phyloP scores from a whole-genome alignment of 2,888 invertebrate species.

The Eupeodes luniger region DNA sequence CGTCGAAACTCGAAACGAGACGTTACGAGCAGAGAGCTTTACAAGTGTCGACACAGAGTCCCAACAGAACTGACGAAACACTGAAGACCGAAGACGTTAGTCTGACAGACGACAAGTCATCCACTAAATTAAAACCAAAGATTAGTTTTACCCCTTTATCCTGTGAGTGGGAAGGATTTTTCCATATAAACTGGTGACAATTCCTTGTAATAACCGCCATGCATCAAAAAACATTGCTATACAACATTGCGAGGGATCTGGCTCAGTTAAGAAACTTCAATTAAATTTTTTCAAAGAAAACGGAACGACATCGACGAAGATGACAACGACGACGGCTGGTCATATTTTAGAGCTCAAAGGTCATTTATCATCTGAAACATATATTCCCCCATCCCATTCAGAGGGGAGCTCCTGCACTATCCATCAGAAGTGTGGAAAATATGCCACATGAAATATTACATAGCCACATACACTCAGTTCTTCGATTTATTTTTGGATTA shows the following conservation, averaged over 20 bases:
- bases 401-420: constrained; percentile 45
- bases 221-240: constrained; percentile 54
- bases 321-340: constrained; percentile 43
- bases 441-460: constrained; percentile 74
- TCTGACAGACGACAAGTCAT: constrained; percentile 69
- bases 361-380: constrained; percentile 75
- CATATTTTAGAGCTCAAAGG: constrained; percentile 68
- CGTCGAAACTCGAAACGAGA: constrained; percentile 11
- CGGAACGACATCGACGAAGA: constrained; percentile 30
- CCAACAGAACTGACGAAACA: constrained; percentile 41
- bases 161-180: constrained; percentile 31
- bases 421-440: constrained; percentile 62
- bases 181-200: constrained; percentile 36
- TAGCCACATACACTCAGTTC: constrained; percentile 73
- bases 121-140: constrained; percentile 68
- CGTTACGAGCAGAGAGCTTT: constrained; percentile 22
- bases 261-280: constrained; percentile 57
- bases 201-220: constrained; percentile 60
- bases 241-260: constrained; percentile 21
- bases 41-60: constrained; percentile 3
- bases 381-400: constrained; percentile 30
- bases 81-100: not conserved
- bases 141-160: constrained; percentile 68
- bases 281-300: constrained; percentile 69
- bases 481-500: constrained; percentile 75